Evolutionary conservation across 2,888 invertebrate genomes (phyloP).

Genomic region (Chloromyia formosa): DNA sequence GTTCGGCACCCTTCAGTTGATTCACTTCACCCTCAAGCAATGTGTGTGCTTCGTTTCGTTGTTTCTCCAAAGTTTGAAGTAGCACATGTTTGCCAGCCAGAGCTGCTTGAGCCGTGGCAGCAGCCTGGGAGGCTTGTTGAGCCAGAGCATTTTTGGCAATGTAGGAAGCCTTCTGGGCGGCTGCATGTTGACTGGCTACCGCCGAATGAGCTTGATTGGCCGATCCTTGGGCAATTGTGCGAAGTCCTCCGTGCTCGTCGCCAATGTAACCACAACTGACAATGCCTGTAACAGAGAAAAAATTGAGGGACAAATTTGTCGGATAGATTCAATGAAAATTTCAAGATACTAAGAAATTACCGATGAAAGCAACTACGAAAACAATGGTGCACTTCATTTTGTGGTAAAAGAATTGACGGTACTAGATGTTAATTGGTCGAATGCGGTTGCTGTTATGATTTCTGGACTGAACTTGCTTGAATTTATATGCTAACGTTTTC

Average conservation of each 20-base stretch:
- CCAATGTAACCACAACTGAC: conserved; percentile 28
- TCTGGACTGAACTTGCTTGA: background rate
- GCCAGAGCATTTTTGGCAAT: conserved; percentile 78
- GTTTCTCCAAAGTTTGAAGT: conserved; percentile 72
- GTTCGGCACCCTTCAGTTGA: conserved; percentile 76
- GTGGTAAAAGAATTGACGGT: conserved; percentile 13
- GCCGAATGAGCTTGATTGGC: conserved; percentile 81
- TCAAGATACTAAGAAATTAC: background rate
- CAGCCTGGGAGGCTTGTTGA: conserved; percentile 74
- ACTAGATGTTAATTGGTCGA: conserved; percentile 31
- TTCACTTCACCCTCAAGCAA: conserved; percentile 75
- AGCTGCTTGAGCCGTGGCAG: conserved; percentile 70
- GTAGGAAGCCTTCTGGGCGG: conserved; percentile 72
- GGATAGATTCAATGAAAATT: no score
- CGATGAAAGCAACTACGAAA: conserved; percentile 22
- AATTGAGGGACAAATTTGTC: no score
- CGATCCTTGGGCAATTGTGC: conserved; percentile 77
- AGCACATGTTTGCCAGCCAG: conserved; percentile 71
- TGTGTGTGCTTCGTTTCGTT: conserved; percentile 73
- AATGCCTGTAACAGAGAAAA: background rate
- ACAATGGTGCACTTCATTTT: conserved; percentile 16
- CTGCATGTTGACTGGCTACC: conserved; percentile 77
- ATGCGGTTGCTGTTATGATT: conserved; percentile 22
- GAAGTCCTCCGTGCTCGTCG: conserved; percentile 65
- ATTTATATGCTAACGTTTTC: conserved; percentile 24